Evolutionary conservation across 2,113 vertebrate species (phyloP), one percentile per base, ranked within the genome.

Genomic region (Marmota flaviventris): DNA sequence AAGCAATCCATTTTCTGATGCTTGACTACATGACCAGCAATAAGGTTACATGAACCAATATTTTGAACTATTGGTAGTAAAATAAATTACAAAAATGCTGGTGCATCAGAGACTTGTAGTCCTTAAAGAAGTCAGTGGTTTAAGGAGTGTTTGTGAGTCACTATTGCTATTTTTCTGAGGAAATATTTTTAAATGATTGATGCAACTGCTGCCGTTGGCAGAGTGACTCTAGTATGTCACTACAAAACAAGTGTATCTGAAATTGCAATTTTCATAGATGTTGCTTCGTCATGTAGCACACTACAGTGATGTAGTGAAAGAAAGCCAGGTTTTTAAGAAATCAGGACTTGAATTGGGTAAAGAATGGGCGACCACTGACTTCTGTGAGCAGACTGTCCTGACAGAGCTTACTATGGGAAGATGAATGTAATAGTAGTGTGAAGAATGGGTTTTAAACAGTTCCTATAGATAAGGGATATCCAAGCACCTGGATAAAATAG

Each of bases 41-140:
- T 73, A 94, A 95, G 91, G 88, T 94, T 94, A 87, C 11, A 94
- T 39, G 48, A 70, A 87, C 91, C 83, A 94, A n/a, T 45, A 96
- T 70, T 89, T 53, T 72, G 79, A 96, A 84, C 69, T 79, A 78
- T 32, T 89, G 20, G 61, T 63, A 79, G 87, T 81, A 72, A 92
- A 92, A 86, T 53, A 87, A 87, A 85, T 83, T 56, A 89, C 61
- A 83, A 83, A 96, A 85, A 83, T 58, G 78, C 93, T 93, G 89
- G 8, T 58, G 29, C 45, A 58, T 51, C 70, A 29, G 13, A 77
- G 29, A 77, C 22, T 18, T 92, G 61, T 17, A 78, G 39, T 75
- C 39, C 78, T 78, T 75, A 84, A 97, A 77, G 67, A 85, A 45
- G 32, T 48, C 24, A 16, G n/a, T 78, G 51, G 69, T 91, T 78